phyloP scores from a whole-genome alignment of 2,888 invertebrate species.

The Idaea straminata region DNA sequence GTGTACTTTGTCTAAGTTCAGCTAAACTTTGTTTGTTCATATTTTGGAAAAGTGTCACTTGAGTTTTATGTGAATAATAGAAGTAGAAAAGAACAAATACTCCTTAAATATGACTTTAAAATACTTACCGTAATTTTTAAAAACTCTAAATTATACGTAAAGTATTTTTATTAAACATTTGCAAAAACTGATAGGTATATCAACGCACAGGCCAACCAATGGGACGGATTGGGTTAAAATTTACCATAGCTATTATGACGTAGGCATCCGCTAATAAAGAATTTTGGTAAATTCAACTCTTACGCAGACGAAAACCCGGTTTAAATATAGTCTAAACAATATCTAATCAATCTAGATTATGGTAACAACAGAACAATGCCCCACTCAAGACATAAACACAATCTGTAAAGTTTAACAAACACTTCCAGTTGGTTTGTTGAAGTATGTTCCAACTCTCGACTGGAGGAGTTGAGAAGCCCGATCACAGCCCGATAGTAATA shows the following conservation, averaged over 20 bases:
- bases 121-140: too few species aligned
- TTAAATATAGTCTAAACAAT: too few species aligned
- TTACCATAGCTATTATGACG: too few species aligned
- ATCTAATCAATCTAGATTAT: neutral
- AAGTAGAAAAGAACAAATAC: neutral
- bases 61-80: neutral
- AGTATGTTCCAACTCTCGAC: neutral
- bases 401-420: neutral
- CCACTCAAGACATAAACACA: neutral
- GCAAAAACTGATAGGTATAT: too few species aligned
- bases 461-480: neutral
- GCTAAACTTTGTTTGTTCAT: neutral
- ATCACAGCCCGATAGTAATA: neutral
- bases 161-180: too few species aligned
- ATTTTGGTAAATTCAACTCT: too few species aligned
- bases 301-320: too few species aligned
- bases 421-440: neutral
- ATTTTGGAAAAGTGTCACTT: neutral
- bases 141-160: too few species aligned
- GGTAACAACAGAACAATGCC: neutral
- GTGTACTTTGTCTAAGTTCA: neutral
- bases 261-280: too few species aligned
- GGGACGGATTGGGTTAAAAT: too few species aligned
- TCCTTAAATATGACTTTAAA: too few species aligned
- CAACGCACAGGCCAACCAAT: too few species aligned